phyloP scores from a whole-genome alignment of 2,113 vertebrate species.

The Eurystomus gularis region DNA sequence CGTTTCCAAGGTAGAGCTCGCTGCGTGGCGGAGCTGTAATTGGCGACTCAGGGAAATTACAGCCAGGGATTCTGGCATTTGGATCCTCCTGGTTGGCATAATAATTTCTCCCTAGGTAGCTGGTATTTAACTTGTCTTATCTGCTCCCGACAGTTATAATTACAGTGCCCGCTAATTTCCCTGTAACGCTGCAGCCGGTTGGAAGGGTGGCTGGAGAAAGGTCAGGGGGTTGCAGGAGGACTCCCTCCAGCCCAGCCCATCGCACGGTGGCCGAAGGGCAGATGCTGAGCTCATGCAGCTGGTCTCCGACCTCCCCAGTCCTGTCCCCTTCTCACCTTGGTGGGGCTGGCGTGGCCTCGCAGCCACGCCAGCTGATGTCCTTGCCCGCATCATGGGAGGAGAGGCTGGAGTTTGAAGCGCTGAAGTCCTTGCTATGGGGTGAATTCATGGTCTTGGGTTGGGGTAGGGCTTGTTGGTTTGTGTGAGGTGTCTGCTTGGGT shows the following conservation, averaged over 20 bases:
- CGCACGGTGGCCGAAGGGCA: not conserved
- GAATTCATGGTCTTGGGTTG: fast-evolving
- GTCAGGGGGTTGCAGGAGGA: not conserved
- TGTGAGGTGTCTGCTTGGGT: not conserved
- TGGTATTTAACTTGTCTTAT: slow-evolving; percentile 78
- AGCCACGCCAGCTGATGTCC: fast-evolving
- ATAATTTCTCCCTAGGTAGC: slow-evolving; percentile 72
- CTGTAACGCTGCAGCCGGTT: not conserved
- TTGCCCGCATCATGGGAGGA: not conserved
- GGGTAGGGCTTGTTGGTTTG: not conserved
- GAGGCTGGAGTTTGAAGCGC: too few species aligned
- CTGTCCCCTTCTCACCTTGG: not conserved
- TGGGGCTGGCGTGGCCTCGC: not conserved
- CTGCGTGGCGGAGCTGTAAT: slow-evolving; percentile 65
- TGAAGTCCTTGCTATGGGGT: not conserved
- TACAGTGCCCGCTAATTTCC: slow-evolving; percentile 63
- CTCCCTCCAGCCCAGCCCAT: not conserved
- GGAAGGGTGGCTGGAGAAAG: slow-evolving; percentile 22
- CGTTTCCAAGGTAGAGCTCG: slow-evolving; percentile 67
- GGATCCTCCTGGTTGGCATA: slow-evolving; percentile 71
- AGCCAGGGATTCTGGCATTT: slow-evolving; percentile 71
- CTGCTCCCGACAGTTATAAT: slow-evolving; percentile 71
- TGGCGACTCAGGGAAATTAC: slow-evolving; percentile 71
- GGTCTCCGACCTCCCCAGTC: fast-evolving
- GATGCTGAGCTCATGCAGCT: fast-evolving